phyloP scores from a whole-genome alignment of 2,888 invertebrate genomes.

The Coenonympha glycerion region DNA sequence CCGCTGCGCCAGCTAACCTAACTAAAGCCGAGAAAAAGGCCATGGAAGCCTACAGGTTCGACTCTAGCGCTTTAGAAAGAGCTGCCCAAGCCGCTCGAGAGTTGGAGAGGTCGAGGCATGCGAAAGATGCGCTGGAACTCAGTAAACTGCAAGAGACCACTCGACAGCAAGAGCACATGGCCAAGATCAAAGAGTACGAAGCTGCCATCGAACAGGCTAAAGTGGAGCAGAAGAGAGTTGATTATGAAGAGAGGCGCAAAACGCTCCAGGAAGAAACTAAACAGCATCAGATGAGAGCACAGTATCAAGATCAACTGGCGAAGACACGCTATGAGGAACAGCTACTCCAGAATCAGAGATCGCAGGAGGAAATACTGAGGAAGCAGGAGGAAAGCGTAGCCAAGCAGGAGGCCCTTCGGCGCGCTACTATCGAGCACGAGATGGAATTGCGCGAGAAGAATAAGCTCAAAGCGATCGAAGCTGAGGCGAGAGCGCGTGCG shows the following conservation, averaged over 20 bases:
- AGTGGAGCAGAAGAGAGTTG: slow-evolving; percentile 89
- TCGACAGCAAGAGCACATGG: slow-evolving; percentile 89
- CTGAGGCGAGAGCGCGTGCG: slow-evolving; percentile 91
- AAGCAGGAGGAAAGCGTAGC: slow-evolving; percentile 98
- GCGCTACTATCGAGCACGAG: slow-evolving; percentile 96
- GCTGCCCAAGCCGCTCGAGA: slow-evolving; percentile 98
- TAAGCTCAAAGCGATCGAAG: slow-evolving; percentile 93
- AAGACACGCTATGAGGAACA: slow-evolving; percentile 97
- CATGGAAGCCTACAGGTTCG: slow-evolving; percentile 93
- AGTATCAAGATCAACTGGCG: slow-evolving; percentile 97
- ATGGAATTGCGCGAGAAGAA: slow-evolving; percentile 94
- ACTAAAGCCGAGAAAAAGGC: slow-evolving; percentile 81
- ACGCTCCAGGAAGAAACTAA: slow-evolving; percentile 95
- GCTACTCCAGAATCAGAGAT: slow-evolving; percentile 89
- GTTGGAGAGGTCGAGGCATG: slow-evolving; percentile 93
- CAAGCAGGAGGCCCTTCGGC: slow-evolving; percentile 96
- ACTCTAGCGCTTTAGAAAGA: slow-evolving; percentile 97
- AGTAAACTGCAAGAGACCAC: slow-evolving; percentile 95
- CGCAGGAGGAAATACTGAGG: slow-evolving; percentile 94
- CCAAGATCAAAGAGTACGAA: slow-evolving; percentile 95
- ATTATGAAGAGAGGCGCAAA: slow-evolving; percentile 95
- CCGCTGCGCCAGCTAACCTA: slow-evolving; percentile 74
- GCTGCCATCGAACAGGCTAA: slow-evolving; percentile 94
- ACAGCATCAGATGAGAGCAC: slow-evolving; percentile 93
- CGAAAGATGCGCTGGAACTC: slow-evolving; percentile 94